Evolutionary conservation across 2,797 vertebrate species (phyloP), one percentile per base, ranked within the genome.

Genomic region (Enteromius unitaeniatus): DNA sequence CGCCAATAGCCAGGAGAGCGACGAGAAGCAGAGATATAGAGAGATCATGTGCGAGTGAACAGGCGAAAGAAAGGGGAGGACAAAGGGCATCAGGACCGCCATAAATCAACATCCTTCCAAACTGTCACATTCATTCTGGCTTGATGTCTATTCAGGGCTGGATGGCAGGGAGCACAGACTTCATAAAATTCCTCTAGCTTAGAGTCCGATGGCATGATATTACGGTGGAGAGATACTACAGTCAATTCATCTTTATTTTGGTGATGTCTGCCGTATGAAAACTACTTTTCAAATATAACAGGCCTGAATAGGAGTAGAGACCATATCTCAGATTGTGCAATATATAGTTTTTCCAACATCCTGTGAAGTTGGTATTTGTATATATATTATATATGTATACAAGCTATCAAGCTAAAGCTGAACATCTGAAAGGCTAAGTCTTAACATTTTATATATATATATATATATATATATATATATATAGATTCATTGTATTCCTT

Each of bases 31-130:
- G 89, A 89, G 91, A 88, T 89, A 91, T 90, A 86, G 89, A 93
- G 92, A 92, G 90, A 88, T 78, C 86, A 85, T 86, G 81, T 91
- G 90, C 92, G 90, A 89, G 85, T 79, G 83, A 89, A 91, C 89
- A 90, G 88, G 89, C 87, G 88, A 87, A 91, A 88, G 86, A 87
- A 89, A 89, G 84, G 82, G 89, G 88, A 89, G 91, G 90, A 89
- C 87, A 90, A 89, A 81, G 89, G 91, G 90, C 86, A 90, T 89
- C 79, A 89, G 88, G 89, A 90, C 87, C 83, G 88, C 86, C 88
- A 93, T 92, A 93, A 94, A 94, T 93, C 93, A 93, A 91, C 91
- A 92, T 93, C 91, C 89, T 73, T 93, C 90, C 88, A 81, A 90
- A 88, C 90, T 92, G 92, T 91, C 93, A 92, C 89, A 90, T 90